Evolutionary conservation across 2,888 invertebrate species (phyloP).

Genomic region (Tyria jacobaeae): DNA sequence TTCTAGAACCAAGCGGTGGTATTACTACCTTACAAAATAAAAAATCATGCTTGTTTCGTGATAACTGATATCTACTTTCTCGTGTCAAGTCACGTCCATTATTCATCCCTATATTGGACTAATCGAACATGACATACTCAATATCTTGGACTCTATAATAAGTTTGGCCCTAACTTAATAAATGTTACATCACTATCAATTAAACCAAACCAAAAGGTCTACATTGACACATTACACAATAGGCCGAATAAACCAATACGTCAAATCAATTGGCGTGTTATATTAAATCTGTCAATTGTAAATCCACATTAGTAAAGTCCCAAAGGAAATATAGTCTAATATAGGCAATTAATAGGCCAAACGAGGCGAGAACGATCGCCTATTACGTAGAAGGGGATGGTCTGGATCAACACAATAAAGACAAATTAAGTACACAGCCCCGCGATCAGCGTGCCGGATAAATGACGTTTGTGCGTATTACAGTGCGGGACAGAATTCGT

Average conservation of each 20-base stretch:
- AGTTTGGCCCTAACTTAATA: neutral
- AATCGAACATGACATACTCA: neutral
- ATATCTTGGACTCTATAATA: neutral
- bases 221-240: constrained; percentile 11
- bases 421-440: constrained; percentile 71
- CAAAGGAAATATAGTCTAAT: constrained; percentile 70
- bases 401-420: constrained; percentile 64
- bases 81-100: no score
- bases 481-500: constrained; percentile 38
- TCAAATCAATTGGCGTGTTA: constrained; percentile 29
- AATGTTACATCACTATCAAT: neutral
- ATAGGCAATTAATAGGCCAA: constrained; percentile 72
- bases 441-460: constrained; percentile 60
- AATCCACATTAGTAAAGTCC: constrained; percentile 52
- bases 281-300: constrained; percentile 48
- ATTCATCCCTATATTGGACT: neutral
- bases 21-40: no score
- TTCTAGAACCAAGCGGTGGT: no score
- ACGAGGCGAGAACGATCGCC: constrained; percentile 65
- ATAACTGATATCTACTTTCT: no score
- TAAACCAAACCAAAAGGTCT: neutral
- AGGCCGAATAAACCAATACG: constrained; percentile 31
- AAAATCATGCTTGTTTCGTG: no score
- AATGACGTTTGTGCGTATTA: constrained; percentile 57
- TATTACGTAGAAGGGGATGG: constrained; percentile 51